These are phyloP conservation scores for Gymnosoma rotundatum DNA, from an alignment of 2,888 invertebrate genomes.

Conservation along the genomic window DNA sequence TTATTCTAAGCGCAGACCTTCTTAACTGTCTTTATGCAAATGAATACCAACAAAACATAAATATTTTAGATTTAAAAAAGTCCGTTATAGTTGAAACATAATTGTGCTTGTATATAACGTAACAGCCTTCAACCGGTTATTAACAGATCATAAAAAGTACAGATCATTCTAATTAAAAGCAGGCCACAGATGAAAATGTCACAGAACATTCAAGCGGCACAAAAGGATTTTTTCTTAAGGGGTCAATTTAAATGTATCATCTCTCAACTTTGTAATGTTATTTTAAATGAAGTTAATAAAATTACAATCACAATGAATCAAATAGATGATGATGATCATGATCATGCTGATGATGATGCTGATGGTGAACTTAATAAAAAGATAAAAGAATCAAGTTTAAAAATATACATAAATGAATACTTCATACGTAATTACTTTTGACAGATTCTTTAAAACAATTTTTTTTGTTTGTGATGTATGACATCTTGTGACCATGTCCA, in stretches of 20 bases:
- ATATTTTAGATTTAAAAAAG: background rate
- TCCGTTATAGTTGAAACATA: slow-evolving; percentile 35
- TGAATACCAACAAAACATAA: background rate
- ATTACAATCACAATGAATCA: slow-evolving; percentile 41
- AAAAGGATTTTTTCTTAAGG: background rate
- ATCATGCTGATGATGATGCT: slow-evolving; percentile 8
- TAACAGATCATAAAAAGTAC: slow-evolving; percentile 16
- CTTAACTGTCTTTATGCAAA: too few species aligned
- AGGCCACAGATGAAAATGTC: slow-evolving; percentile 26
- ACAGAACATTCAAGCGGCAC: background rate
- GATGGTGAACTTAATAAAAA: slow-evolving; percentile 33
- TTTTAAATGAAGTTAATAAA: slow-evolving; percentile 67
- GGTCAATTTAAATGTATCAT: slow-evolving; percentile 38
- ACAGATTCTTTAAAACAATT: slow-evolving; percentile 44
- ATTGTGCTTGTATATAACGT: background rate
- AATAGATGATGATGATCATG: slow-evolving; percentile 15
- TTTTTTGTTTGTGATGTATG: slow-evolving; percentile 38
- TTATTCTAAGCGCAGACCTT: too few species aligned
- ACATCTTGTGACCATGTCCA: slow-evolving; percentile 59
- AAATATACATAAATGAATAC: slow-evolving; percentile 19
- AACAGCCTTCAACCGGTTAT: slow-evolving; percentile 38
- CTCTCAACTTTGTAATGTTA: slow-evolving; percentile 53
- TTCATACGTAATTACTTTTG: slow-evolving; percentile 61
- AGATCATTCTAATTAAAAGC: slow-evolving; percentile 54
- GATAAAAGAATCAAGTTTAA: background rate